phyloP scores from a whole-genome alignment of 2,797 vertebrate genomes.

The Coilia nasus region DNA sequence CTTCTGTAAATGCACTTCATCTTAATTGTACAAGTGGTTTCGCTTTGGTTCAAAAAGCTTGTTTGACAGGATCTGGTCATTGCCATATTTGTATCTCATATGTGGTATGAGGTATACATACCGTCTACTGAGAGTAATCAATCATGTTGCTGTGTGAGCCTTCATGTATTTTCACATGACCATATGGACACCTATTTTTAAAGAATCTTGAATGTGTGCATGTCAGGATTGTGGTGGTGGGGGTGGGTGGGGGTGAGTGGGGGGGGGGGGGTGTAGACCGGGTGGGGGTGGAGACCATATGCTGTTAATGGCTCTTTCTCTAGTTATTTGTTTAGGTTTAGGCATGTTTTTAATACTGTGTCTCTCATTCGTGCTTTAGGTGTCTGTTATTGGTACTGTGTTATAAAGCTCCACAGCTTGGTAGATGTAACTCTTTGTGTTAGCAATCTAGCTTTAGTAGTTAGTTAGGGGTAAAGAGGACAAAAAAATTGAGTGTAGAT shows the following conservation, averaged over 20 bases:
- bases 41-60: background rate
- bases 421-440: background rate
- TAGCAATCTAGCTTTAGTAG: background rate
- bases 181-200: slow-evolving; percentile 6
- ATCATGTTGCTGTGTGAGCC: background rate
- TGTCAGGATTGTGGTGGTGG: background rate
- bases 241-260: background rate
- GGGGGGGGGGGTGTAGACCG: background rate
- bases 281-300: background rate
- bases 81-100: background rate
- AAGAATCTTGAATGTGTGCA: background rate
- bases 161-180: background rate
- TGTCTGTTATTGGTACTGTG: background rate
- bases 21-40: background rate
- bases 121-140: background rate
- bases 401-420: no score
- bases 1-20: no score
- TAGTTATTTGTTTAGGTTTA: background rate
- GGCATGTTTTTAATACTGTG: no score
- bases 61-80: background rate
- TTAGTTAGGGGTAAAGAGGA: background rate
- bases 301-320: background rate
- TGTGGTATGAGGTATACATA: background rate
- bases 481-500: background rate
- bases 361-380: background rate